A percentile compares a stretch with the other conserved stretches of the same genome.
Conservation (phyloP, 1,140 invertebrate species). For the Colletes gigas region DNA sequence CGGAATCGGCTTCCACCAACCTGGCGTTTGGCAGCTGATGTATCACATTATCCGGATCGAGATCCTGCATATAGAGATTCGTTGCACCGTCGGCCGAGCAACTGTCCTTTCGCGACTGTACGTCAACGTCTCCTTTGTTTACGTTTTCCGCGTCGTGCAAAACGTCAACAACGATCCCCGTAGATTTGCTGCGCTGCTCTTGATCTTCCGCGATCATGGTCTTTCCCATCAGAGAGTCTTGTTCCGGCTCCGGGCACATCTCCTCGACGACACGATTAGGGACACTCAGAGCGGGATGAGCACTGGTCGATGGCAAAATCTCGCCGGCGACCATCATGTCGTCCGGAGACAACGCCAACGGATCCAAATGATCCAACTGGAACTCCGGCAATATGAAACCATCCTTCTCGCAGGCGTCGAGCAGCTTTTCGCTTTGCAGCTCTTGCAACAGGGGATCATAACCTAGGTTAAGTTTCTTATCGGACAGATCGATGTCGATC, state of each 20-base stretch:
- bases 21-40: background rate
- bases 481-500: conserved; percentile 70
- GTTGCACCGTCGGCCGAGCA: background rate
- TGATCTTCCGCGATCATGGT: conserved; percentile 1
- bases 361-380: conserved; percentile 75
- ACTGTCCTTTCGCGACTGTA: background rate
- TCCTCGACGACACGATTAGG: conserved; percentile 37
- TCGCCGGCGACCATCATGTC: conserved; percentile 75
- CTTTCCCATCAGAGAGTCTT: conserved; percentile 16
- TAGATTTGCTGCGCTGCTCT: conserved; percentile 28
- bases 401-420: conserved; percentile 71
- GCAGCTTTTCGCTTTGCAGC: conserved; percentile 71
- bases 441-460: conserved; percentile 74
- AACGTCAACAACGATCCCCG: conserved; percentile 12
- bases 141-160: conserved; percentile 5
- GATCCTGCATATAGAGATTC: conserved; percentile 30
- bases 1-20: conserved; percentile 13
- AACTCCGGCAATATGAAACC: conserved; percentile 75
- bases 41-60: background rate
- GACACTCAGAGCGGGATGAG: conserved; percentile 41
- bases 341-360: conserved; percentile 68
- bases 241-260: conserved; percentile 11
- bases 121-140: background rate
- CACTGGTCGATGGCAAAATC: conserved; percentile 68
- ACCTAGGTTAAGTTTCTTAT: conserved; percentile 70